These are phyloP conservation scores for Cliona cf. orientalis DNA, from an alignment of 37 sponge, comb jelly and placozoan species.

Conservation along the genomic window DNA sequence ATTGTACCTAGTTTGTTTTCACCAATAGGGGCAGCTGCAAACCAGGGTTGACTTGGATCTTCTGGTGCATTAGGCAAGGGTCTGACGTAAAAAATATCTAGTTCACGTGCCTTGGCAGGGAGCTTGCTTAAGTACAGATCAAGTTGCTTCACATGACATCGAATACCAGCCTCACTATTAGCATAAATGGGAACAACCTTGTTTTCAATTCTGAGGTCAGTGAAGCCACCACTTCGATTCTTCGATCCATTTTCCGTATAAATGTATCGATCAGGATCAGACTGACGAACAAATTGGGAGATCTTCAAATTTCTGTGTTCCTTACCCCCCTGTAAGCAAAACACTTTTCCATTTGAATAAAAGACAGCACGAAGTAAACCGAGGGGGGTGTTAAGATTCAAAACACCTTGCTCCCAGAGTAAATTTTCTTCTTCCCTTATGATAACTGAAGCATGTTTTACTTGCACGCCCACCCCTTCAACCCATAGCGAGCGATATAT, in stretches of 20 bases:
- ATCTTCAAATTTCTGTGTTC: background rate
- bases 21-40: background rate
- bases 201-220: background rate
- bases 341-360: conserved; percentile 4
- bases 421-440: background rate
- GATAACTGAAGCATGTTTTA: conserved; percentile 14
- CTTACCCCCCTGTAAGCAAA: background rate
- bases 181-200: conserved; percentile 4
- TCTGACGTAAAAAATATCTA: background rate
- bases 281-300: background rate
- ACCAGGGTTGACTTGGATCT: background rate
- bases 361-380: background rate
- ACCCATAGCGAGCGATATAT: background rate
- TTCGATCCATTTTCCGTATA: conserved; percentile 1
- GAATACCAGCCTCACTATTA: background rate
- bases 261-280: conserved; percentile 14
- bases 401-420: background rate
- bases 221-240: background rate
- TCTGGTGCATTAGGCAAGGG: background rate
- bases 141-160: conserved; percentile 7
- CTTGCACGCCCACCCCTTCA: conserved; percentile 2
- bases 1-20: background rate
- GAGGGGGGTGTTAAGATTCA: background rate
- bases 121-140: conserved; percentile 5
- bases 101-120: background rate